A percentile compares a stretch with the other conserved stretches of the same genome.
Evolutionary conservation across 2,113 vertebrate genomes (phyloP).

Genomic region (Oriolus oriolus): DNA sequence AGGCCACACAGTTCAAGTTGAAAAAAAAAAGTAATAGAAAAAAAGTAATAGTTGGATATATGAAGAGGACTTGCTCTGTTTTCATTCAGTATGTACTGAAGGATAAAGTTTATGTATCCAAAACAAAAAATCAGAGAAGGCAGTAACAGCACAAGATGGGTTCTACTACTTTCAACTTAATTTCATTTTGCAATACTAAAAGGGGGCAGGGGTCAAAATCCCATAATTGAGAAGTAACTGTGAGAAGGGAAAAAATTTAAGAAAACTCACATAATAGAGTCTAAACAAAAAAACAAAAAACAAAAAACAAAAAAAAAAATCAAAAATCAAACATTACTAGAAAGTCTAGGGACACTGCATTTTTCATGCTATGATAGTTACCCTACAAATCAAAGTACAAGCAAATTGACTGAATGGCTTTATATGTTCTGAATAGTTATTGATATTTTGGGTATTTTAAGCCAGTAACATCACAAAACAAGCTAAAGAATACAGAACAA

Average conservation of each 20-base stretch:
- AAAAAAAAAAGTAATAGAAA: background rate
- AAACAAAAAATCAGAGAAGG: background rate
- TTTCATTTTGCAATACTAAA: background rate
- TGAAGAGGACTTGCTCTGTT: background rate
- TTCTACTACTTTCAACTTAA: background rate
- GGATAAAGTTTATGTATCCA: background rate
- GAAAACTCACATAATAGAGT: background rate
- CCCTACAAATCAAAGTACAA: background rate
- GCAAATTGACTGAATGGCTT: background rate
- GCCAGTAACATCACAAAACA: background rate
- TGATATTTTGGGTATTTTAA: background rate
- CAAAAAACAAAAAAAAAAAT: too few species aligned
- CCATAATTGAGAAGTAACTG: background rate
- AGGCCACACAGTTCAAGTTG: background rate
- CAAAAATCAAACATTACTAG: background rate
- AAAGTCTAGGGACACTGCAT: background rate
- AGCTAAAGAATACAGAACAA: background rate
- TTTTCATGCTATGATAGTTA: background rate
- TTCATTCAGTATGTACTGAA: background rate
- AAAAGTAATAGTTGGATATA: background rate
- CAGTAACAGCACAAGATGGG: background rate
- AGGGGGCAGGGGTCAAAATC: accelerated
- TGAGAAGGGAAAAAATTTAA: background rate
- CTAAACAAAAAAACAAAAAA: background rate
- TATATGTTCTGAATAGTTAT: background rate